Evolutionary conservation across 2,113 vertebrate genomes (phyloP).

Genomic region (Trochalopteron elliotii): DNA sequence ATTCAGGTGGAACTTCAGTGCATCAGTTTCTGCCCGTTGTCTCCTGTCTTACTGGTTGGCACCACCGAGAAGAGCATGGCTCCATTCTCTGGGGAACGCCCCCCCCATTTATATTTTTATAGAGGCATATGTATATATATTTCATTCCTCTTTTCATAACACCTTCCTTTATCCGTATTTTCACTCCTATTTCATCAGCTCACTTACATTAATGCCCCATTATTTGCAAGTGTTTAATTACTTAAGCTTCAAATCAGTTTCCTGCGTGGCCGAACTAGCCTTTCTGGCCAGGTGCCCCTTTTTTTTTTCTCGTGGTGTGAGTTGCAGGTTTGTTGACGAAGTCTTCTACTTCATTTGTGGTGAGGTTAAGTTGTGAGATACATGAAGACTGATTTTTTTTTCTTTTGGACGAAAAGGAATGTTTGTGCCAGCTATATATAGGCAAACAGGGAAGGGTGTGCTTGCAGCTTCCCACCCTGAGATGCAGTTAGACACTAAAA

Average conservation of each 20-base stretch:
- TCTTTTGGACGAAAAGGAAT: no score
- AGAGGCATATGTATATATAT: no score
- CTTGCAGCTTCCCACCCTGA: neutral
- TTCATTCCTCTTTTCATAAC: accelerated
- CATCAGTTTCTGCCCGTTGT: neutral
- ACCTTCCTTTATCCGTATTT: accelerated
- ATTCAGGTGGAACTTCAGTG: neutral
- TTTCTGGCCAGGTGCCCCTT: neutral
- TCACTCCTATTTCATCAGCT: accelerated
- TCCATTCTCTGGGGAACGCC: neutral
- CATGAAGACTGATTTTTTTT: accelerated
- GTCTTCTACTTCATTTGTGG: neutral
- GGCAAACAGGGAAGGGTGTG: neutral
- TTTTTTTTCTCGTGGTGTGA: accelerated
- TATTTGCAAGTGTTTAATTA: neutral
- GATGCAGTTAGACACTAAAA: neutral
- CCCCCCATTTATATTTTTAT: neutral
- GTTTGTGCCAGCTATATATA: neutral
- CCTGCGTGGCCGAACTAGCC: accelerated
- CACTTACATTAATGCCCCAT: accelerated
- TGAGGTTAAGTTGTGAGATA: neutral
- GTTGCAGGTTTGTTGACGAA: neutral
- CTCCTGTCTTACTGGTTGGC: neutral
- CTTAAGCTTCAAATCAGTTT: neutral
- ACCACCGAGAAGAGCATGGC: neutral